Evolutionary conservation across 2,888 invertebrate genomes (phyloP).

Genomic region (Drosophila mimetica): DNA sequence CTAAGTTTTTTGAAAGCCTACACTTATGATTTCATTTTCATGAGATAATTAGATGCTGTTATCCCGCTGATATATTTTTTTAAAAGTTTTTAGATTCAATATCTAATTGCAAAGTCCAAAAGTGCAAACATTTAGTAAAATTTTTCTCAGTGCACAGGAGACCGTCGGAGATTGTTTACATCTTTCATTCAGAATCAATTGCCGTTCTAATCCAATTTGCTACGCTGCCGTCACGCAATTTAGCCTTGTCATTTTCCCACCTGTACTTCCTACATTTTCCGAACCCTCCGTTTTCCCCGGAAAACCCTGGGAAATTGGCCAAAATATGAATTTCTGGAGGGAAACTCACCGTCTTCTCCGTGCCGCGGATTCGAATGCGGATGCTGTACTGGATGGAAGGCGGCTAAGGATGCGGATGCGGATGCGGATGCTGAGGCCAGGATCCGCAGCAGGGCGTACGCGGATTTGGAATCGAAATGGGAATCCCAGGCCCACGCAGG

Average conservation of each 20-base stretch:
- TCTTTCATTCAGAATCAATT: conserved; percentile 19
- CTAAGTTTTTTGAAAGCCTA: no score
- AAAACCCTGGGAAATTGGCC: background rate
- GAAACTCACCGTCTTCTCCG: conserved; percentile 15
- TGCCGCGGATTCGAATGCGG: conserved; percentile 1
- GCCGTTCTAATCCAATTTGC: conserved; percentile 38
- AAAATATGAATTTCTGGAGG: background rate
- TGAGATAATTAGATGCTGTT: no score
- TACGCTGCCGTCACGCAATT: conserved; percentile 30
- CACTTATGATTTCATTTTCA: no score
- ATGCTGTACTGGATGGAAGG: conserved; percentile 7
- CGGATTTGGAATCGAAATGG: conserved; percentile 1
- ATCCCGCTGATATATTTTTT: no score
- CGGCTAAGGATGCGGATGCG: conserved; percentile 11
- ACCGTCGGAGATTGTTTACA: conserved; percentile 31
- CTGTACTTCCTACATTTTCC: conserved; percentile 3
- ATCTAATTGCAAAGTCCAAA: no score
- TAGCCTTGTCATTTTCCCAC: conserved; percentile 6
- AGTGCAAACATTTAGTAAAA: background rate
- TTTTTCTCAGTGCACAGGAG: conserved; percentile 10
- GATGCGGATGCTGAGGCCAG: conserved; percentile 1
- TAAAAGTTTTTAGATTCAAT: no score
- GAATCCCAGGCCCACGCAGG: conserved; percentile 29
- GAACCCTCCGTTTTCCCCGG: background rate
- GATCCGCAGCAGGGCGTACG: conserved; percentile 9